phyloP scores from a whole-genome alignment of 2,888 invertebrate genomes.

The Ellobium chinense region DNA sequence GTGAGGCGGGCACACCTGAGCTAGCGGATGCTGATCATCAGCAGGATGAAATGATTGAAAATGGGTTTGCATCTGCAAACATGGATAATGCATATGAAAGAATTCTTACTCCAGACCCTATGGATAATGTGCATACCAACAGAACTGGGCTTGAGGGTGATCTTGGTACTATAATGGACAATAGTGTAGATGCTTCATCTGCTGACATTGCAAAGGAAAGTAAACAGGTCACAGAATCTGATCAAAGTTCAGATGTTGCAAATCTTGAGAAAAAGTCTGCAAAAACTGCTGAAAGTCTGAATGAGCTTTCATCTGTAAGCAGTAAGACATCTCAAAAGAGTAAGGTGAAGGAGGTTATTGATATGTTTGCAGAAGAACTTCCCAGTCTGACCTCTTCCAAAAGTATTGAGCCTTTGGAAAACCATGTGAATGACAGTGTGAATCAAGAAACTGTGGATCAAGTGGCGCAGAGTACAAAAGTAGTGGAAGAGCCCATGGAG shows the following conservation, averaged over 20 bases:
- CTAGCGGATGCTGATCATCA: not conserved
- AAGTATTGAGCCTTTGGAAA: not conserved
- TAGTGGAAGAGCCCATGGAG: not conserved
- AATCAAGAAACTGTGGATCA: not conserved
- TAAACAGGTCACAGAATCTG: not conserved
- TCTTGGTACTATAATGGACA: not conserved
- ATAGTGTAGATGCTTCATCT: not conserved
- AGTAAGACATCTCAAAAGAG: slow-evolving; percentile 6
- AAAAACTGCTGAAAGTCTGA: too few species aligned
- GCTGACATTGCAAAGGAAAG: not conserved
- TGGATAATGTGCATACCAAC: not conserved
- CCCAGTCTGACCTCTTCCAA: not conserved
- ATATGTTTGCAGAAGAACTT: slow-evolving; percentile 42
- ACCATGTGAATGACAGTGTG: not conserved
- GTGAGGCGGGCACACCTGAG: too few species aligned
- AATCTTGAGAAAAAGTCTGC: too few species aligned
- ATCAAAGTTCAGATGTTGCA: not conserved
- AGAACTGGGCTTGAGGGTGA: not conserved
- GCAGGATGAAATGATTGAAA: not conserved
- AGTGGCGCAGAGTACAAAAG: not conserved
- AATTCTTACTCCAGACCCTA: not conserved
- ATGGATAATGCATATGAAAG: not conserved
- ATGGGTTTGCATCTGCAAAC: not conserved
- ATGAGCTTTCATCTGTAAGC: too few species aligned
- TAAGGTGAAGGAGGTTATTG: slow-evolving; percentile 36